Evolutionary conservation across 2,113 vertebrate genomes (phyloP), one percentile per base, ranked within the genome.

Genomic region (Drymodes brunneopygia): DNA sequence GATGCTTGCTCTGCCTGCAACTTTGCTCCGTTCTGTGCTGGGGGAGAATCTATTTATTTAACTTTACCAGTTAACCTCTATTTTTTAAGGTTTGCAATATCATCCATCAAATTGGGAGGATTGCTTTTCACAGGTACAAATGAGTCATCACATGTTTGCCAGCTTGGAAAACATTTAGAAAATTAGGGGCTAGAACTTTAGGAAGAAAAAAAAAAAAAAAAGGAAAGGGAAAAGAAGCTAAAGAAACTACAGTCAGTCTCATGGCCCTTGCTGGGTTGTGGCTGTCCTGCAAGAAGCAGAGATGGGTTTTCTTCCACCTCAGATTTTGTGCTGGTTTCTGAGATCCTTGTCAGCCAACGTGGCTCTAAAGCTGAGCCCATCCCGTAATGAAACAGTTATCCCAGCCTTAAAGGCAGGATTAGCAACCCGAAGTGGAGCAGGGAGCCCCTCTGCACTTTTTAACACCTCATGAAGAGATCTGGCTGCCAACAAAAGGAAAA

Each of bases 401-500:
- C 95, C 77, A 86, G 81, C 90, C 89, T 97, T 96, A 96, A 95
- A 97, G 91, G 94, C 89, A 82, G 95, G 97, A 97, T 97, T 97
- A 97, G 93, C 92, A 83, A 21, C 95, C 66, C 89, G 5, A 95
- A 97, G 92, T 81, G 94, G 80, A 96, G 94, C 83, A 94, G 90
- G 87, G 91, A 95, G 88, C 86, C 95, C 92, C 86, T 94, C 90
- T 94, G 93, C 91, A 95, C 97, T 96, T 94, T 91, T 97, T 96
- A 96, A 94, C 96, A 96, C 91, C 93, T 97, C 90, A 81, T 95
- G 92, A 97, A 95, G 94, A 94, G 94, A 95, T 96, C 96, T 95
- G 91, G 91, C 87, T 93, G 67, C 92, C 94, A 96, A 97, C 91
- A 97, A 97, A 97, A 96, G 94, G 95, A 94, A 97, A 97, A 95